phyloP scores from a whole-genome alignment of 2,797 vertebrate species.

The Falco berigora region DNA sequence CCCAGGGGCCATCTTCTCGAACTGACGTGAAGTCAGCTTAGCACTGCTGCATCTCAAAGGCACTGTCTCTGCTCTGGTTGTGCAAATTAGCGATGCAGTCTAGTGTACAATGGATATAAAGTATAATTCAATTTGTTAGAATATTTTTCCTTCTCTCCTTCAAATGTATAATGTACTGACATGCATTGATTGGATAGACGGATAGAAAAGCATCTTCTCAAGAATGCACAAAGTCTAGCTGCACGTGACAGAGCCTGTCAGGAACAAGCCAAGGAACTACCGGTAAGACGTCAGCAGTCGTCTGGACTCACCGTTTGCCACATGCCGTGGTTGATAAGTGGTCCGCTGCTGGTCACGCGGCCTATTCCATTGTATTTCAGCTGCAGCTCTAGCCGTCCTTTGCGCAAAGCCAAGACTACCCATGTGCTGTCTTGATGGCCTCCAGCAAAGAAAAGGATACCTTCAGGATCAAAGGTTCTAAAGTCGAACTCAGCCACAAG shows the following conservation, averaged over 20 bases:
- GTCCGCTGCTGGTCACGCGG: conserved; percentile 91
- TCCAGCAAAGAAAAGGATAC: conserved; percentile 95
- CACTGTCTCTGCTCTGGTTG: neutral
- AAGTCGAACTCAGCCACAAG: conserved; percentile 96
- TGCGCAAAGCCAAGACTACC: conserved; percentile 88
- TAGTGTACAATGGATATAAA: neutral
- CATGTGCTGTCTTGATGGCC: conserved; percentile 88
- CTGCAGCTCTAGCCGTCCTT: conserved; percentile 91
- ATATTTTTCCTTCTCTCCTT: neutral
- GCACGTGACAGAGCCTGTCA: neutral
- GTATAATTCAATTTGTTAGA: neutral
- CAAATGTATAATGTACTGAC: neutral
- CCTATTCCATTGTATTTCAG: conserved; percentile 84
- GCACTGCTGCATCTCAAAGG: neutral
- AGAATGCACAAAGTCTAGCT: neutral
- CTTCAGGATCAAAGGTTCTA: conserved; percentile 91
- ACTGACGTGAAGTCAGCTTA: neutral
- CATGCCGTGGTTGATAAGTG: conserved; percentile 85
- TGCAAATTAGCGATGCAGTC: neutral
- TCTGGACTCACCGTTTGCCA: conserved; percentile 87
- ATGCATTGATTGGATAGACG: neutral
- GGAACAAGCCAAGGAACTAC: neutral
- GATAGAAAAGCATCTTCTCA: neutral
- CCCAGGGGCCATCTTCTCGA: neutral
- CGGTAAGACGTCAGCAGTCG: neutral